phyloP scores from a whole-genome alignment of 2,797 vertebrate species.

The Rhynchonycteris naso region DNA sequence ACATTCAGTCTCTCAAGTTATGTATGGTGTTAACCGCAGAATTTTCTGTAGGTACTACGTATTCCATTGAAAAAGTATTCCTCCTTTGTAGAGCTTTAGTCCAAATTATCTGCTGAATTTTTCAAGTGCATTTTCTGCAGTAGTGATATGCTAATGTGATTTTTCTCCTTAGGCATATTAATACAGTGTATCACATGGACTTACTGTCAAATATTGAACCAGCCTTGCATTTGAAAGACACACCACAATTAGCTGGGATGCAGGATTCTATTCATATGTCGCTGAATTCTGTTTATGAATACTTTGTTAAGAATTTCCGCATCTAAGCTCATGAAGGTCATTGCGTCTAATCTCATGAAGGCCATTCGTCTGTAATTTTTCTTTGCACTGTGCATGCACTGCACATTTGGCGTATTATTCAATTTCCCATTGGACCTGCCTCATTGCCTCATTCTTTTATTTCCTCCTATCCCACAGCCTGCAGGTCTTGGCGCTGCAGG shows the following conservation, averaged over 20 bases:
- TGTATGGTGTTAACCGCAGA: background rate
- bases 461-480: rapidly evolving
- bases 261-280: background rate
- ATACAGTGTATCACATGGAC: background rate
- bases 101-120: background rate
- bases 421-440: background rate
- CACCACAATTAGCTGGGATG: too few species aligned
- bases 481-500: rapidly evolving
- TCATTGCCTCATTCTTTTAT: rapidly evolving
- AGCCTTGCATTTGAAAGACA: background rate
- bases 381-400: background rate
- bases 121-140: background rate
- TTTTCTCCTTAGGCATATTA: background rate
- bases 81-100: background rate
- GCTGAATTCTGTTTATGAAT: background rate
- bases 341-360: background rate
- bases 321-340: background rate
- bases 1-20: background rate
- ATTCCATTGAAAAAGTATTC: background rate
- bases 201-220: background rate
- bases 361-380: background rate
- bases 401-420: background rate
- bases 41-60: background rate
- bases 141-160: background rate
- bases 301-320: background rate